Percentiles rank a stretch among this genome's conserved stretches.
Evolutionary conservation across 2,797 vertebrate genomes (phyloP).

Genomic region (Myotis planiceps): DNA sequence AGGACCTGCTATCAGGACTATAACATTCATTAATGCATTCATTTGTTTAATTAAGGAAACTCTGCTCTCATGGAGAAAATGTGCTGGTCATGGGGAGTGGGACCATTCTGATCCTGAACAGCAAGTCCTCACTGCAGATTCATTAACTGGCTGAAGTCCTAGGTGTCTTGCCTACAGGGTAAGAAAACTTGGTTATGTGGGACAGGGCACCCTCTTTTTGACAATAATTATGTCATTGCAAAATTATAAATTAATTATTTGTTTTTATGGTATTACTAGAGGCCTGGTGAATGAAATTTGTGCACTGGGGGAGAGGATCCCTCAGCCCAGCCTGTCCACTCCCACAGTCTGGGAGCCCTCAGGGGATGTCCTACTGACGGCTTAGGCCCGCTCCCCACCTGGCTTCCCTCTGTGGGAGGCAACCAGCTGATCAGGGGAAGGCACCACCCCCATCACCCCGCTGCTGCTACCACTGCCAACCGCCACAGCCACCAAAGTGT

Average conservation of each 20-base stretch:
- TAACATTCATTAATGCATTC: neutral
- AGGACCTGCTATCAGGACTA: neutral
- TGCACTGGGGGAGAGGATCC: too few relatives aligned
- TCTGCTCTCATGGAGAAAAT: neutral
- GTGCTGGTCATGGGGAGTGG: neutral
- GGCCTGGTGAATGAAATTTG: too few relatives aligned
- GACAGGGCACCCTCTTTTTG: neutral
- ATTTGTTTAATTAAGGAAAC: neutral
- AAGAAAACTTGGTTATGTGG: neutral
- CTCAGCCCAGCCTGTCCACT: too few relatives aligned
- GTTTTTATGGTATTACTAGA: neutral
- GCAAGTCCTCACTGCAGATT: neutral
- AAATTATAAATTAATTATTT: neutral
- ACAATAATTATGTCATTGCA: neutral
- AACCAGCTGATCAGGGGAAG: too few relatives aligned
- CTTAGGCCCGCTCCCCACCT: too few relatives aligned
- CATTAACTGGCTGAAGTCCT: neutral
- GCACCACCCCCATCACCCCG: too few relatives aligned
- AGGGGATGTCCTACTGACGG: too few relatives aligned
- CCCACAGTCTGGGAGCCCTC: too few relatives aligned
- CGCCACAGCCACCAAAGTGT: too few relatives aligned
- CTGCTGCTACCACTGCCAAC: too few relatives aligned
- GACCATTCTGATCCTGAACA: neutral
- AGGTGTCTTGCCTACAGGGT: neutral
- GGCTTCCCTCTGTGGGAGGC: too few relatives aligned